Percentiles rank a stretch among this genome's conserved stretches.
These are phyloP conservation scores for Coracopsis vasa DNA, from an alignment of 2,113 vertebrate species.

Conservation along the genomic window DNA sequence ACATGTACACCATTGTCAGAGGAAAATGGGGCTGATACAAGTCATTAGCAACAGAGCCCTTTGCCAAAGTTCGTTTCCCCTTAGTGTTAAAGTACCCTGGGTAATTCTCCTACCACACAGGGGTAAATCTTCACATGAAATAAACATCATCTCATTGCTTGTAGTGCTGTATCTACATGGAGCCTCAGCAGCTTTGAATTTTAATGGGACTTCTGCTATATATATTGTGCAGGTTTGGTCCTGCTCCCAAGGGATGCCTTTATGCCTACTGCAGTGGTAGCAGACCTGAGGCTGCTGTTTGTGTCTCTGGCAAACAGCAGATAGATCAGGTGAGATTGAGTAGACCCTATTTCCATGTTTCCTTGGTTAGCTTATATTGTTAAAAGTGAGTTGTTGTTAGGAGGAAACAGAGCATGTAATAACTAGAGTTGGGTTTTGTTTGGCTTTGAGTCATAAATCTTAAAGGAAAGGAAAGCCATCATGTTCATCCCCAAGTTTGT, in stretches of 20 bases:
- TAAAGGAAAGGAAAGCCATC: constrained; percentile 54
- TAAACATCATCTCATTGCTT: background rate
- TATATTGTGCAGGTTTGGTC: background rate
- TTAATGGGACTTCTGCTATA: background rate
- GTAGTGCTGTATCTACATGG: background rate
- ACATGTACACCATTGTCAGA: background rate
- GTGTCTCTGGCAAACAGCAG: background rate
- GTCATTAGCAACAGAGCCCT: background rate
- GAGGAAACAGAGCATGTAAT: constrained; percentile 52
- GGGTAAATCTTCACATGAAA: background rate
- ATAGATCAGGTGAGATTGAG: constrained; percentile 25
- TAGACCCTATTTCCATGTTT: constrained; percentile 42
- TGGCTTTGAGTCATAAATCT: constrained; percentile 66
- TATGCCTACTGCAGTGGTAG: background rate
- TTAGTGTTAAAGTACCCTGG: background rate
- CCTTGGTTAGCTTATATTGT: constrained; percentile 38
- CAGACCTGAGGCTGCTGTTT: constrained; percentile 27
- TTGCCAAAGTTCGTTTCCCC: background rate
- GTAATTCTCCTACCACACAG: background rate
- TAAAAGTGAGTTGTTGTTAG: constrained; percentile 36
- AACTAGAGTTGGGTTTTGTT: constrained; percentile 43
- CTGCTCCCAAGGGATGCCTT: background rate
- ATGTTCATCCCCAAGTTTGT: constrained; percentile 61
- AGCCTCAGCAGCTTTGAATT: background rate
- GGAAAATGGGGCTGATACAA: background rate